Percentiles rank a stretch among this genome's conserved stretches.
Conservation (phyloP, 2,797 vertebrate species). For the Enteromius anoplus region DNA sequence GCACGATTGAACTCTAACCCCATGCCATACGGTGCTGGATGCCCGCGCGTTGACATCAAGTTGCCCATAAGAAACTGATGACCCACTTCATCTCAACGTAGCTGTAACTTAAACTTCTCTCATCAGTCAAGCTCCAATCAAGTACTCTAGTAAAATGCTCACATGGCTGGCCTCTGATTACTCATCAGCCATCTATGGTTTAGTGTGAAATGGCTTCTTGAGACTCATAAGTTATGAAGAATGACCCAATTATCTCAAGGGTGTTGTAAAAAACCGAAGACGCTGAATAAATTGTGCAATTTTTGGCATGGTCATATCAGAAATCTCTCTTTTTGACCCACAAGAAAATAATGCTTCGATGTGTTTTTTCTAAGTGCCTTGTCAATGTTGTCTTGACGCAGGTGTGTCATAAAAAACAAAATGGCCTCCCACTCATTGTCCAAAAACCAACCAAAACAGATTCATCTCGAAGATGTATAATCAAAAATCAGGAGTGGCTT, state of each 20-base stretch:
- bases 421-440: conserved; percentile 26
- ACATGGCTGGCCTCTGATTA: conserved; percentile 54
- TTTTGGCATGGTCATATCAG: neutral
- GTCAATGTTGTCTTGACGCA: neutral
- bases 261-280: conserved; percentile 40
- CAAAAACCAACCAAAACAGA: conserved; percentile 40
- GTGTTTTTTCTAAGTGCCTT: neutral
- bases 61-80: conserved; percentile 49
- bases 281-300: conserved; percentile 32
- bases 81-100: conserved; percentile 56
- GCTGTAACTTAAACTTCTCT: conserved; percentile 56
- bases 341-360: neutral
- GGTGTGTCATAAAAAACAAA: conserved; percentile 13
- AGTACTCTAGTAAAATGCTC: conserved; percentile 48
- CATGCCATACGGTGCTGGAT: conserved; percentile 38
- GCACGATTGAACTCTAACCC: conserved; percentile 48
- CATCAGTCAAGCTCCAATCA: conserved; percentile 51
- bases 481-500: conserved; percentile 46
- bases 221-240: conserved; percentile 46
- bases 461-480: conserved; percentile 28
- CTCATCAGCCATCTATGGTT: conserved; percentile 52
- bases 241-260: conserved; percentile 58
- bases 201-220: conserved; percentile 50
- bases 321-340: neutral
- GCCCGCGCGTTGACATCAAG: conserved; percentile 40